phyloP scores from a whole-genome alignment of 2,888 invertebrate species.

The Limnephilus lunatus region DNA sequence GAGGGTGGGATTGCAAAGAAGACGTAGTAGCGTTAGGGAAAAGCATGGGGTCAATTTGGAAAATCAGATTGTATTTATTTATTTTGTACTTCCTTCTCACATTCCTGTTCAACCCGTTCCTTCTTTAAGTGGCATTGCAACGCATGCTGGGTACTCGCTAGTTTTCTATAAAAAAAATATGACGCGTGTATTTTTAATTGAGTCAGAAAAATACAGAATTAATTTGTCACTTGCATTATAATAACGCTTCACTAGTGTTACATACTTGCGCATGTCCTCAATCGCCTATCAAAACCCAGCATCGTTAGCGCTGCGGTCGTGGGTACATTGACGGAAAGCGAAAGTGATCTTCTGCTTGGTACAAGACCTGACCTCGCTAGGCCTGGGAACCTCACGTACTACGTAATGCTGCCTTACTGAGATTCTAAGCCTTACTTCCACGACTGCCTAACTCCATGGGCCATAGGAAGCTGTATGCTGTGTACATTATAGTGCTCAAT shows the following conservation, averaged over 20 bases:
- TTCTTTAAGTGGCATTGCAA: no score
- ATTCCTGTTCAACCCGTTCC: no score
- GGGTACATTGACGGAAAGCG: conserved; percentile 54
- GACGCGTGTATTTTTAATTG: neutral
- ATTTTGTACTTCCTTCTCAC: no score
- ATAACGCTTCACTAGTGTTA: neutral
- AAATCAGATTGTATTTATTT: no score
- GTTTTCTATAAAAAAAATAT: no score
- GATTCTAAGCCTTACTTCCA: neutral
- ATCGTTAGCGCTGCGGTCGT: neutral
- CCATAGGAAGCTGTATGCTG: neutral
- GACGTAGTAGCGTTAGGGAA: no score
- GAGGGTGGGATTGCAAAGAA: no score
- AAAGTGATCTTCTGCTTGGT: conserved; percentile 61
- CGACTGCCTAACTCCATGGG: neutral
- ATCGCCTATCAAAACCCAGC: neutral
- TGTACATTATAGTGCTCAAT: no score
- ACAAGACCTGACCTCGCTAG: conserved; percentile 56
- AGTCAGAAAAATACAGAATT: neutral
- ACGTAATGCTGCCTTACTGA: neutral
- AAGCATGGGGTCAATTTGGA: no score
- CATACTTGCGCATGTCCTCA: neutral
- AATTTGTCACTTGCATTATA: neutral
- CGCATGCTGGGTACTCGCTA: no score
- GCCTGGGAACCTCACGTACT: conserved; percentile 56